A percentile compares a stretch with the other conserved stretches of the same genome.
Evolutionary conservation across 2,113 vertebrate genomes (phyloP).

Genomic region (Theropithecus gelada): DNA sequence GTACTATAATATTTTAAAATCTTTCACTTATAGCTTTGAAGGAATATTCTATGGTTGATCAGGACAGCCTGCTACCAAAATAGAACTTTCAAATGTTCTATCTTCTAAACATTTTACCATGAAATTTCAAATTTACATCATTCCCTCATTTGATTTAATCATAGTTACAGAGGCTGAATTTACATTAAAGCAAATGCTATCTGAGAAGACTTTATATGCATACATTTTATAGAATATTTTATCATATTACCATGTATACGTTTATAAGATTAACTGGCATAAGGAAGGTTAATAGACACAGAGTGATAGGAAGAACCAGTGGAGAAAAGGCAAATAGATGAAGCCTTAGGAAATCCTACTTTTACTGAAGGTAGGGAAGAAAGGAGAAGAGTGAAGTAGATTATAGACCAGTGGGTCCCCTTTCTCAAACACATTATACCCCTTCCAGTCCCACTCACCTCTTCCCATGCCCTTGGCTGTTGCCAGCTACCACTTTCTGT

Average conservation of each 20-base stretch:
- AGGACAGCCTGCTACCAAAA: not conserved
- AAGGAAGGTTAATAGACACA: not conserved
- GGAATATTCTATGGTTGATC: not conserved
- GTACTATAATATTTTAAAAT: not conserved
- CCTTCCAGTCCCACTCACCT: not conserved
- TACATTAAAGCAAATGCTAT: not conserved
- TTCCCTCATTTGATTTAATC: not conserved
- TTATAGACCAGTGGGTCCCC: rapidly evolving
- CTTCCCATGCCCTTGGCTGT: not conserved
- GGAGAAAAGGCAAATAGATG: not conserved
- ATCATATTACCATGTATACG: not conserved
- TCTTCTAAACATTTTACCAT: not conserved
- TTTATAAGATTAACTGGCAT: not conserved
- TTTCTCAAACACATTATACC: not conserved
- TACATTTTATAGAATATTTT: not conserved
- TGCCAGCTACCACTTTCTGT: not conserved
- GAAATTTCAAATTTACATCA: not conserved
- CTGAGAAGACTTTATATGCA: not conserved
- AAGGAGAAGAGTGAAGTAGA: not conserved
- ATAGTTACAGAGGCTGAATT: not conserved
- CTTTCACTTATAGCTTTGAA: not conserved
- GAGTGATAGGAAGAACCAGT: not conserved
- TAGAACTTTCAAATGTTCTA: not conserved
- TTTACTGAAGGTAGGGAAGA: not conserved
- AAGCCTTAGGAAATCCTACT: not conserved